Evolutionary conservation across 2,113 vertebrate species (phyloP).

Genomic region (Hoplias malabaricus): DNA sequence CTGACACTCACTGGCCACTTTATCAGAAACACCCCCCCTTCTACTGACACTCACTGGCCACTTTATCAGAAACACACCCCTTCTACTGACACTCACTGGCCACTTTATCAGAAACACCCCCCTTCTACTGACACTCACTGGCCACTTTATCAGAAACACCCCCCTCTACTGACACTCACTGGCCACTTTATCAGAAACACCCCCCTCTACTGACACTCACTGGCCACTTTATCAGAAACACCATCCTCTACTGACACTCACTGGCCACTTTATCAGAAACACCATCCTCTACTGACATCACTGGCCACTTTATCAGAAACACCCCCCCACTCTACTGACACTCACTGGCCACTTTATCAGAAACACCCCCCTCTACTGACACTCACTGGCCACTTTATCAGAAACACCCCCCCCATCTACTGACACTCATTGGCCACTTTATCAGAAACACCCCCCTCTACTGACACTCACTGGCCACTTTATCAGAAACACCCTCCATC

Average conservation of each 20-base stretch:
- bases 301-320: neutral
- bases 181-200: neutral
- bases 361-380: neutral
- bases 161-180: neutral
- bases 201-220: neutral
- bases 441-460: neutral
- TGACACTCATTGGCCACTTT: neutral
- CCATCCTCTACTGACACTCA: neutral
- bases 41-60: neutral
- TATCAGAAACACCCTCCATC: neutral
- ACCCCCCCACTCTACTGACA: neutral
- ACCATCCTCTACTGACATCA: neutral
- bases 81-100: neutral
- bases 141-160: neutral
- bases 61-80: neutral
- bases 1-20: neutral
- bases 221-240: neutral
- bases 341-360: neutral
- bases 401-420: neutral
- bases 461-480: neutral
- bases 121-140: neutral
- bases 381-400: constrained; percentile 1
- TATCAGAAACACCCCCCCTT: neutral
- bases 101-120: neutral
- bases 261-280: neutral